These are phyloP conservation scores for Macrocentrus cingulum DNA, from an alignment of 1,140 invertebrate species.

Conservation along the genomic window DNA sequence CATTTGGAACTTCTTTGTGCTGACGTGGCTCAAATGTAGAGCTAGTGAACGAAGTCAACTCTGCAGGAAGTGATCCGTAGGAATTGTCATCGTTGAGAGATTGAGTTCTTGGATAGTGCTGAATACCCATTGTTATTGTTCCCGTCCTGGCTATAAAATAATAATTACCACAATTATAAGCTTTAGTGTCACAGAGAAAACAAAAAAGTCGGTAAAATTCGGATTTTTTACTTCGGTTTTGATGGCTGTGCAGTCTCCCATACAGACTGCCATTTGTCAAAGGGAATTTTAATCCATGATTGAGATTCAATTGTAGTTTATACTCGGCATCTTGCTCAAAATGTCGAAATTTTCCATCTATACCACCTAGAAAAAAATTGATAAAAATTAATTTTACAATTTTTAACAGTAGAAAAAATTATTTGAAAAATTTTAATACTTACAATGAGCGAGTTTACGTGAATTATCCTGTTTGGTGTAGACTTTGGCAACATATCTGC, in stretches of 20 bases:
- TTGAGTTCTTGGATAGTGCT: slow-evolving; percentile 44
- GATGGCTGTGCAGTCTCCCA: slow-evolving; percentile 51
- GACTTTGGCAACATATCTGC: slow-evolving; percentile 54
- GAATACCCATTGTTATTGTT: slow-evolving; percentile 46
- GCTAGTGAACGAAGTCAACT: slow-evolving; percentile 45
- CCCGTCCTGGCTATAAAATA: slow-evolving; percentile 39
- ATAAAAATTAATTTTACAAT: not conserved
- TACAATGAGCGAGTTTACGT: slow-evolving; percentile 46
- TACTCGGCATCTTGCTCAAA: slow-evolving; percentile 55
- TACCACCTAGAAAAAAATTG: slow-evolving; percentile 52
- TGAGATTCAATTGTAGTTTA: slow-evolving; percentile 52
- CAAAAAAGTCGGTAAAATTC: not conserved
- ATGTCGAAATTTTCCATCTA: slow-evolving; percentile 63
- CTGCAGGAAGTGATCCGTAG: slow-evolving; percentile 44
- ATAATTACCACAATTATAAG: not conserved
- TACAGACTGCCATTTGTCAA: slow-evolving; percentile 66
- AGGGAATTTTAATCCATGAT: slow-evolving; percentile 61
- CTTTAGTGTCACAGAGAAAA: too few relatives aligned
- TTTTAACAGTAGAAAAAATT: not conserved
- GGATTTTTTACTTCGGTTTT: slow-evolving; percentile 42
- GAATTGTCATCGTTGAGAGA: slow-evolving; percentile 39
- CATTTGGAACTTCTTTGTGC: slow-evolving; percentile 15
- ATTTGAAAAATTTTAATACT: slow-evolving; percentile 16
- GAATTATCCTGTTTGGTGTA: slow-evolving; percentile 52
- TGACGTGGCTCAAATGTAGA: slow-evolving; percentile 45